phyloP scores from a whole-genome alignment of 2,113 vertebrate species.

The Camelus bactrianus region DNA sequence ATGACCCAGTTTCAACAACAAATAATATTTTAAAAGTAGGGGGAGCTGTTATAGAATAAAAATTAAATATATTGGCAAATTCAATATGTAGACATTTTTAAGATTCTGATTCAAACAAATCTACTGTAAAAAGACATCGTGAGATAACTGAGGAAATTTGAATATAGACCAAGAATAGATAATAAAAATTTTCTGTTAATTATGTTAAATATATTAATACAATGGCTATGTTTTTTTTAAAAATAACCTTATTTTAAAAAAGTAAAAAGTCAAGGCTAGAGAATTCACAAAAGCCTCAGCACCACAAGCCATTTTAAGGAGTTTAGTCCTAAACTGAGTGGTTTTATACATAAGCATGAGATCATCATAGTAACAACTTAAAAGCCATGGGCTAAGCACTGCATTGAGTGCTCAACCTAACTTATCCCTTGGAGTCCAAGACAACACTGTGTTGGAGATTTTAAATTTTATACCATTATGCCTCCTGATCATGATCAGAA shows the following conservation, averaged over 20 bases:
- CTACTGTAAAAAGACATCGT: neutral
- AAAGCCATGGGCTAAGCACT: conserved; percentile 34
- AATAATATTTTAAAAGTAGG: neutral
- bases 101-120: conserved; percentile 27
- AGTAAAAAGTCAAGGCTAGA: neutral
- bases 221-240: neutral
- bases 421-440: conserved; percentile 28
- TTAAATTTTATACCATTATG: conserved; percentile 7
- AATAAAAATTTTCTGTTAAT: neutral
- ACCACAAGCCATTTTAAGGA: neutral
- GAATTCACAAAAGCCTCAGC: conserved; percentile 3
- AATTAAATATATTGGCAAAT: neutral
- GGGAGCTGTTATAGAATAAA: neutral
- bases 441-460: neutral
- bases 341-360: neutral
- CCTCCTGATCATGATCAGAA: conserved; percentile 20
- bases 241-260: neutral
- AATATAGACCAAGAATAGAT: neutral
- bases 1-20: neutral
- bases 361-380: neutral
- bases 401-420: neutral
- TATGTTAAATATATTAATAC: neutral
- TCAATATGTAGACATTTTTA: neutral
- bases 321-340: neutral
- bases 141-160: neutral